Evolutionary conservation across 2,113 vertebrate species (phyloP).

Genomic region (Semnornis frantzii): DNA sequence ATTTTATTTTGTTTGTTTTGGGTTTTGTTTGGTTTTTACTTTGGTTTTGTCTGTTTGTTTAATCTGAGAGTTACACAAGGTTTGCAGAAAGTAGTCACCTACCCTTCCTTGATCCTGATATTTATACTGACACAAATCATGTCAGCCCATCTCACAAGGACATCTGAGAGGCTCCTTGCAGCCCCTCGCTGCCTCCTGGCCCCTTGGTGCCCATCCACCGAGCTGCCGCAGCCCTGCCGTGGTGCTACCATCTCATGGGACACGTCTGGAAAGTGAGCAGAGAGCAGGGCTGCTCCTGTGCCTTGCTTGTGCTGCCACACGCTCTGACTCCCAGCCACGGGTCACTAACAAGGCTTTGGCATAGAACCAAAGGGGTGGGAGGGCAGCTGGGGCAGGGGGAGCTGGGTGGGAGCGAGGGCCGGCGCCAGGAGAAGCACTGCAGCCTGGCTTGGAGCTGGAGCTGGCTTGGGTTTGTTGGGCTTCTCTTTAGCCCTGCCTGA

Average conservation of each 20-base stretch:
- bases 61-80: too few species aligned
- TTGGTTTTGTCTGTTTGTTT: too few species aligned
- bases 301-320: conserved; percentile 68
- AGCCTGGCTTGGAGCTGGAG: neutral
- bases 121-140: too few species aligned
- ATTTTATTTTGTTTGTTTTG: too few species aligned
- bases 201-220: neutral
- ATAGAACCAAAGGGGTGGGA: conserved; percentile 30
- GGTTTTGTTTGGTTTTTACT: too few species aligned
- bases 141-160: neutral
- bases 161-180: conserved; percentile 47
- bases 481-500: conserved; percentile 65
- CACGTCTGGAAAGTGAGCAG: conserved; percentile 50
- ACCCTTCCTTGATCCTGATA: too few species aligned
- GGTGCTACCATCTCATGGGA: conserved; percentile 35
- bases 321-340: conserved; percentile 63
- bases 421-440: neutral
- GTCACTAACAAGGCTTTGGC: conserved; percentile 71
- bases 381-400: neutral
- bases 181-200: neutral
- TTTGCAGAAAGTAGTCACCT: too few species aligned
- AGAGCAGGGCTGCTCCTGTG: conserved; percentile 51
- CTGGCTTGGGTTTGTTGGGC: conserved; percentile 14
- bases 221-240: neutral
- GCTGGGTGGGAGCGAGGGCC: conserved; percentile 29